Conservation (phyloP, 1,140 invertebrate genomes). For the Heliconius nattereri region DNA sequence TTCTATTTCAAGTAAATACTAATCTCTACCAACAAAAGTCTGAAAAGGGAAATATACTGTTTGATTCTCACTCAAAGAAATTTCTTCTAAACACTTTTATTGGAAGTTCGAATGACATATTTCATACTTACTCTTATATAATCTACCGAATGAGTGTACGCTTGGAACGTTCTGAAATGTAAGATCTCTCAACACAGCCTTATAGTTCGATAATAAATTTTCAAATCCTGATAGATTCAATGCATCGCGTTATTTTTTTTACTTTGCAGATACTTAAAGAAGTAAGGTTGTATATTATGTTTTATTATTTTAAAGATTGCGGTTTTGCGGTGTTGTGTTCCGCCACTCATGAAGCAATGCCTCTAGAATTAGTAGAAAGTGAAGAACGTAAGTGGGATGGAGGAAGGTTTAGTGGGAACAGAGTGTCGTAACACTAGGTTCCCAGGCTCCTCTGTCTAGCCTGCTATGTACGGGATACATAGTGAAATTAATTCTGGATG, state of each 20-base stretch:
- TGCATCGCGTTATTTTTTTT: not conserved
- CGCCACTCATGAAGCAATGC: too few relatives aligned
- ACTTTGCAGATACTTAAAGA: not conserved
- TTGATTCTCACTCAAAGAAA: not conserved
- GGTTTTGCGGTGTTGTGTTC: too few relatives aligned
- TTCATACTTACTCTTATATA: not conserved
- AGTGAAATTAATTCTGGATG: too few relatives aligned
- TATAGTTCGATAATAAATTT: not conserved
- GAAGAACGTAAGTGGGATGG: too few relatives aligned
- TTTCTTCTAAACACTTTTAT: not conserved
- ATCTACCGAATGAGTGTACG: constrained; percentile 7
- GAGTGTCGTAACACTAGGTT: too few relatives aligned
- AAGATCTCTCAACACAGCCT: not conserved
- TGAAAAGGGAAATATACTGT: not conserved
- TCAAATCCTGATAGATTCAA: not conserved
- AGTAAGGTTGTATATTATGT: not conserved
- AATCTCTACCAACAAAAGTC: not conserved
- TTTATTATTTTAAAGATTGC: not conserved
- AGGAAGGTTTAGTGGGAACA: too few relatives aligned
- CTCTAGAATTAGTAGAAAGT: too few relatives aligned
- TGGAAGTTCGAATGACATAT: not conserved
- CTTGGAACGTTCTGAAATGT: not conserved
- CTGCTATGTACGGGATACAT: too few relatives aligned
- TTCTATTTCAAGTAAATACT: not conserved
- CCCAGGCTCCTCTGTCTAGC: too few relatives aligned